Base-by-base conservation (phyloP, 2,888 invertebrate species). In the Dorcus parallelipipedus region DNA sequence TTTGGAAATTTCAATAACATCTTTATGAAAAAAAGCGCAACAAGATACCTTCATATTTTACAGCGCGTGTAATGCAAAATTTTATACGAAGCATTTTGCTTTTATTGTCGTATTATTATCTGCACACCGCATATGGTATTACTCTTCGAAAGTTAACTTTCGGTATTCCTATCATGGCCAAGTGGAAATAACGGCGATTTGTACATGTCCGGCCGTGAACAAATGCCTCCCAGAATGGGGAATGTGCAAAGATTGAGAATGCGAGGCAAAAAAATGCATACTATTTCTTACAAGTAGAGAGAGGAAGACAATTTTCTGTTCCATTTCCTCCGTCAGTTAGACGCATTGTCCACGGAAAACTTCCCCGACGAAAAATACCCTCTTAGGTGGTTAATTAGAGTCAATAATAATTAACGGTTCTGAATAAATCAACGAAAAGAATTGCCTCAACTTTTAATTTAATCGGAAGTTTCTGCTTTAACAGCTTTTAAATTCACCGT, bases 241-340 rank as follows among this genome's bases (percentile, higher is more conserved):
- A 77, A 78, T 75, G 77, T 71, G 75, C 73, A 76, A 76, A 77
- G 77, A 77, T 77, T 76, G 74, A 76, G 76, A 73, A 75, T 72
- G 73, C 67, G 67, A 64, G 70, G 72, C 75, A 78, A 78, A 76
- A 33, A 78, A 79, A 79, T 76, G 76, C 74, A 74, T 73, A 74
- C 73, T 68, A 74, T 75, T 74, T 73, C 72, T 70, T 68, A 73
- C 67, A 67, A 69, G 66, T 64, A 55, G 49, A 41, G 71, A 69
- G 71, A 69, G 71, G 71, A 73, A 77, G 78, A 79, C 78, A 79
- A 79, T 79, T 79, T 79, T 79, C 79, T 77, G 73, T 77, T 70
- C 77, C 79, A 79, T 79, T 79, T 78, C 72, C 70, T 74, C 71
- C 75, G 78, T 78, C 77, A 71, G 75, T 78, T 75, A 71, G 61